Evolutionary conservation across 2,113 vertebrate species (phyloP).

Genomic region (Megaleporinus macrocephalus): DNA sequence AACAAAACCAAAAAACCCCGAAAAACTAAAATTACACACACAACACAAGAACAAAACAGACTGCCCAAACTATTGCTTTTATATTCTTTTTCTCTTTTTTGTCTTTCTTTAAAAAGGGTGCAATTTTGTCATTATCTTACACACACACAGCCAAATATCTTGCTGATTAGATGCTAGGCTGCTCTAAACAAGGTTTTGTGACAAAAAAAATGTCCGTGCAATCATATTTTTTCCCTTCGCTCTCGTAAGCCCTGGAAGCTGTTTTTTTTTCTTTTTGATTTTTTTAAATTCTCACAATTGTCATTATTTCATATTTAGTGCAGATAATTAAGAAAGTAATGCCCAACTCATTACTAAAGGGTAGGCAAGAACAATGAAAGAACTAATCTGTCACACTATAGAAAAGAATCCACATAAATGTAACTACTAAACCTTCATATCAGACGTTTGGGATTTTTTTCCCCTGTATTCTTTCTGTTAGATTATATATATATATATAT

Average conservation of each 20-base stretch:
- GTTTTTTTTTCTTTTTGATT: conserved; percentile 73
- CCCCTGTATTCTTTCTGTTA: conserved; percentile 81
- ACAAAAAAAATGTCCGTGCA: conserved; percentile 95
- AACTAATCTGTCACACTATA: conserved; percentile 63
- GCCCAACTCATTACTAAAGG: conserved; percentile 95
- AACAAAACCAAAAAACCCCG: neutral
- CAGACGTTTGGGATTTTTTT: conserved; percentile 84
- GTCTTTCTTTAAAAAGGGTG: conserved; percentile 89
- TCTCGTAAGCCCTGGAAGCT: conserved; percentile 93
- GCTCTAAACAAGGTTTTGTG: conserved; percentile 83
- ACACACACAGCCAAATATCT: conserved; percentile 85
- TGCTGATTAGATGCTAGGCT: conserved; percentile 92
- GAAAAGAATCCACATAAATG: conserved; percentile 86
- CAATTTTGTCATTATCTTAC: conserved; percentile 89
- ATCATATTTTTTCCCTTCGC: conserved; percentile 86
- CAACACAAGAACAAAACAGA: conserved; percentile 86
- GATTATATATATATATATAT: no score
- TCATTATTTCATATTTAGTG: conserved; percentile 86
- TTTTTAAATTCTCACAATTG: conserved; percentile 69
- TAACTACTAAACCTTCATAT: conserved; percentile 87
- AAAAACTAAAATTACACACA: conserved; percentile 85
- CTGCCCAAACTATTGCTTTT: conserved; percentile 99
- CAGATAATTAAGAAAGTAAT: conserved; percentile 98
- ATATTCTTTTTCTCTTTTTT: conserved; percentile 82
- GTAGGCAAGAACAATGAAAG: conserved; percentile 73